Evolutionary conservation across 2,797 vertebrate species (phyloP).

Genomic region (Fundulus diaphanus): DNA sequence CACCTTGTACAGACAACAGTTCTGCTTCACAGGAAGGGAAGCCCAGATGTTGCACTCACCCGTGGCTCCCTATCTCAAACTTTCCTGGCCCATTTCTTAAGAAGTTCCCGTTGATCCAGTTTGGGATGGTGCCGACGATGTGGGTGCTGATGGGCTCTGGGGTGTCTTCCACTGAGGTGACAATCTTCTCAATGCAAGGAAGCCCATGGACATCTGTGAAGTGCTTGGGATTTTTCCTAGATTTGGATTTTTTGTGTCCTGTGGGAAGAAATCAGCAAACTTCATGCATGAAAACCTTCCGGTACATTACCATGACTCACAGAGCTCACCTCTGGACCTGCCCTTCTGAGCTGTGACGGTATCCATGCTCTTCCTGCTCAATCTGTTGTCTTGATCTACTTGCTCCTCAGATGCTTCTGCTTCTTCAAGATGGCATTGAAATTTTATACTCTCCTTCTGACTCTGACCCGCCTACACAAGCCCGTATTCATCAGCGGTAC

Average conservation of each 20-base stretch:
- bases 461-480: background rate
- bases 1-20: background rate
- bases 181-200: constrained; percentile 83
- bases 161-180: constrained; percentile 84
- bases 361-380: constrained; percentile 41
- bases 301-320: background rate
- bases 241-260: constrained; percentile 50
- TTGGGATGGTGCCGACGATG: constrained; percentile 83
- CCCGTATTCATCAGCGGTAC: background rate
- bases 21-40: background rate
- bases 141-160: constrained; percentile 75
- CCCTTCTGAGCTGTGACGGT: constrained; percentile 14
- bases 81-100: constrained; percentile 91
- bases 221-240: constrained; percentile 42
- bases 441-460: constrained; percentile 54
- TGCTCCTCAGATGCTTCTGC: constrained; percentile 7
- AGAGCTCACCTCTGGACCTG: constrained; percentile 34
- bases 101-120: constrained; percentile 88
- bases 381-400: constrained; percentile 1
- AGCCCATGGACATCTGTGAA: constrained; percentile 70
- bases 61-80: constrained; percentile 90
- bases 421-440: background rate
- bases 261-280: background rate
- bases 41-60: constrained; percentile 68
- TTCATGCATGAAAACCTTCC: background rate